Evolutionary conservation across 2,797 vertebrate genomes (phyloP), one percentile per base, ranked within the genome.

Genomic region (Nasua narica): DNA sequence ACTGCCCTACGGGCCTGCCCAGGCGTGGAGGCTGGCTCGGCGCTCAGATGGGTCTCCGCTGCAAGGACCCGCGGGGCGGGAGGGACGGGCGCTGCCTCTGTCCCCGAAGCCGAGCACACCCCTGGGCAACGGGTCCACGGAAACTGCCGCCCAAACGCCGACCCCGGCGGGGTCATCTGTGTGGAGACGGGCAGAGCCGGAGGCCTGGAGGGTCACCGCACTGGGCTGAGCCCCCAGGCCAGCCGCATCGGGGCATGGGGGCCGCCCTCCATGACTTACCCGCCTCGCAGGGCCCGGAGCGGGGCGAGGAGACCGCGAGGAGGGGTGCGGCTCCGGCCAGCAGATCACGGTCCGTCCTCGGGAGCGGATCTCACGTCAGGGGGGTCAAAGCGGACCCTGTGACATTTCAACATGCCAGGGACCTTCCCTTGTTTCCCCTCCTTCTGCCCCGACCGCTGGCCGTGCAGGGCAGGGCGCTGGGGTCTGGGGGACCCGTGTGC

Each of bases 1-100:
- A 13, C 32, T 19, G 29, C 35, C 2, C 0, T 37, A 9, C 0
- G 5, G 43, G 50, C 21, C 27, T 2, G 3, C 4, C 0, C 7
- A 16, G 43, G 21, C 3, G 21, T 7, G 13, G 0, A 25, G 54
- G 15, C 46, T 35, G 2, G 62, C 46, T 12, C 2, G 32, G 29
- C 0, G 2, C 62, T 10, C 13, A 6, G 19, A n/a, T 40, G n/a
- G 3, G 5, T 62, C 0, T 18, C 15, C 6, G 65, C 60, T 12
- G 4, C 21, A 54, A 7, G 0, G 4, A 56, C n/a, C 21, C 12
- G 3, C 56, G 9, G 7, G 67, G 27, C 16, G 0, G 5, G 11
- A 15, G 58, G 62, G 72, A 65, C 11, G 32, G 79, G 60, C 2
- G 12, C 23, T 1, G 29, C 21, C 15, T 15, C 5, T 15, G 13